A percentile compares a stretch with the other conserved stretches of the same genome.
These are phyloP conservation scores for Cheilosia grossa DNA, from an alignment of 2,888 invertebrate genomes.

Conservation along the genomic window DNA sequence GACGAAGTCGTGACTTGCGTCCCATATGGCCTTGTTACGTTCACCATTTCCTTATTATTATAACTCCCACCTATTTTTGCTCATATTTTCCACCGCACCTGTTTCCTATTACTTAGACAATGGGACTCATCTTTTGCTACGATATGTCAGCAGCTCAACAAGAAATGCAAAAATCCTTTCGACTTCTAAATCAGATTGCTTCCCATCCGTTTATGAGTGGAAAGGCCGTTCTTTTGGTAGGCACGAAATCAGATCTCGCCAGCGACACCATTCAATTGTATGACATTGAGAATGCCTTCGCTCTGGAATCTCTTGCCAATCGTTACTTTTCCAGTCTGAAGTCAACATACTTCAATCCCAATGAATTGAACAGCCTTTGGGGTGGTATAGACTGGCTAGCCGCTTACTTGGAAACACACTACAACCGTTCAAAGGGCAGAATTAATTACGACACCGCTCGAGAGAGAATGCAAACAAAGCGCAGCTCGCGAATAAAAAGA, in stretches of 20 bases:
- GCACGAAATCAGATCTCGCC: conserved; percentile 78
- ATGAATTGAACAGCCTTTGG: conserved; percentile 37
- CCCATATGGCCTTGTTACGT: no score
- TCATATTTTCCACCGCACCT: no score
- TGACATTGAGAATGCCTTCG: conserved; percentile 80
- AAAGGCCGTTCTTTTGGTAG: conserved; percentile 80
- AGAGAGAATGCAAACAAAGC: not conserved
- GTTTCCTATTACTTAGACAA: conserved; percentile 71
- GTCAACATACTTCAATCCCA: conserved; percentile 40
- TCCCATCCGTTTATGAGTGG: conserved; percentile 78
- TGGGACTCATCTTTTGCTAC: conserved; percentile 80
- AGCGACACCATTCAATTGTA: conserved; percentile 79
- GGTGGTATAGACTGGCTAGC: conserved; percentile 53
- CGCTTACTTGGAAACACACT: conserved; percentile 5
- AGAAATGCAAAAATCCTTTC: conserved; percentile 76
- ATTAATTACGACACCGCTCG: conserved; percentile 32
- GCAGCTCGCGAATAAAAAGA: not conserved
- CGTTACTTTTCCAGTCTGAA: conserved; percentile 76
- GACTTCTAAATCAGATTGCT: conserved; percentile 77
- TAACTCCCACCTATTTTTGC: no score
- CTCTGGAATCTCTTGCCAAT: conserved; percentile 78
- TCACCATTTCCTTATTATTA: no score
- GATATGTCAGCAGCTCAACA: conserved; percentile 77
- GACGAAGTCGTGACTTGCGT: no score
- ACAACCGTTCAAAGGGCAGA: conserved; percentile 12